phyloP scores from a whole-genome alignment of 2,888 invertebrate species.

The Malachius bipustulatus region DNA sequence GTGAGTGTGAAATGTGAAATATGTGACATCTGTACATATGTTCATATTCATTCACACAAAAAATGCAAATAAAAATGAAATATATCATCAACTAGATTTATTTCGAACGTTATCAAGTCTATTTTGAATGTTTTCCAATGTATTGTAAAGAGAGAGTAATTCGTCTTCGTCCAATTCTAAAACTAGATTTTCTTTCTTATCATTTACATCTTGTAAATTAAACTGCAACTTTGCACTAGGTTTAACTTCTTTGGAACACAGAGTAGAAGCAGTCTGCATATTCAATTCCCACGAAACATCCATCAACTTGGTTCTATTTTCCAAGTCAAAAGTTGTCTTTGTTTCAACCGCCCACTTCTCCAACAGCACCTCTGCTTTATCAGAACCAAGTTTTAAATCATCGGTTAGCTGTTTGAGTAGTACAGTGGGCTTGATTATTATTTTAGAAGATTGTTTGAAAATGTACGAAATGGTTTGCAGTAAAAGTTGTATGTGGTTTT shows the following conservation, averaged over 20 bases:
- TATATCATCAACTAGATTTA: too few relatives aligned
- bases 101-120: slow-evolving; percentile 28
- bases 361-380: slow-evolving; percentile 44
- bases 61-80: too few relatives aligned
- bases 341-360: slow-evolving; percentile 42
- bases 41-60: too few relatives aligned
- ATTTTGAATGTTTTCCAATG: slow-evolving; percentile 42
- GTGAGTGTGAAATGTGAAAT: too few relatives aligned
- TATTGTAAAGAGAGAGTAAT: slow-evolving; percentile 40
- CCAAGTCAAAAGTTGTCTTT: slow-evolving; percentile 41
- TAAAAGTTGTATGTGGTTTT: slow-evolving; percentile 22
- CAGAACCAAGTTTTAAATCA: slow-evolving; percentile 37
- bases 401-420: slow-evolving; percentile 41
- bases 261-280: slow-evolving; percentile 40
- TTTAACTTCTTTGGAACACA: slow-evolving; percentile 36
- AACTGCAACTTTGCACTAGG: slow-evolving; percentile 41
- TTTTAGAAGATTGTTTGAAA: slow-evolving; percentile 39
- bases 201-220: slow-evolving; percentile 26
- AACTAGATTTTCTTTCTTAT: slow-evolving; percentile 33
- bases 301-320: slow-evolving; percentile 38
- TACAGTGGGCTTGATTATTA: slow-evolving; percentile 43
- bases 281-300: slow-evolving; percentile 45
- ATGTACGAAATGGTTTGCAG: slow-evolving; percentile 33
- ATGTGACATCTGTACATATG: neutral
- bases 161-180: slow-evolving; percentile 43